Conservation (phyloP, 2,113 vertebrate genomes). For the Brachirus orientalis region DNA sequence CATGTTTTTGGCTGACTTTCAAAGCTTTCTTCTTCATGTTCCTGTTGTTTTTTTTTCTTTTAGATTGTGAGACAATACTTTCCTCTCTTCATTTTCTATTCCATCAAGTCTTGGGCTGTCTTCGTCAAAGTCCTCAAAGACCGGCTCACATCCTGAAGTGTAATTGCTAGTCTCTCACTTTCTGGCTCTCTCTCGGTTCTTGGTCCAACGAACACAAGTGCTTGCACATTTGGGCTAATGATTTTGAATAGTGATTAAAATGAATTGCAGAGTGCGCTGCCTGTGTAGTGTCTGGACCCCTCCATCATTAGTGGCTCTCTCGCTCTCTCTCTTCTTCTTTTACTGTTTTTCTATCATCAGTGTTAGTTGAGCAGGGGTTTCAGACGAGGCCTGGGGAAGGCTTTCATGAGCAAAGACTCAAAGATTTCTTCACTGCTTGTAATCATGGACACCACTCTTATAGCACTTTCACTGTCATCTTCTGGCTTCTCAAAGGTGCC, state of each 20-base stretch:
- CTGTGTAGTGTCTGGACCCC: conserved; percentile 70
- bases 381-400: conserved; percentile 72
- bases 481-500: conserved; percentile 77
- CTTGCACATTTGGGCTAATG: conserved; percentile 73
- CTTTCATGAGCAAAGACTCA: conserved; percentile 80
- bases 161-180: conserved; percentile 66
- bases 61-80: conserved; percentile 66
- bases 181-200: conserved; percentile 49
- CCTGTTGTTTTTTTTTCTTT: conserved; percentile 29
- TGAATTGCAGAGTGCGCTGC: conserved; percentile 69
- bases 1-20: conserved; percentile 47
- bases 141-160: conserved; percentile 63
- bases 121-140: conserved; percentile 64
- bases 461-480: conserved; percentile 74
- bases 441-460: conserved; percentile 83
- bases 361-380: conserved; percentile 68
- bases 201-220: conserved; percentile 57
- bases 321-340: conserved; percentile 39
- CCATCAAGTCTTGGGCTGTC: conserved; percentile 58
- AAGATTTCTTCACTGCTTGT: conserved; percentile 81
- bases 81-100: conserved; percentile 66
- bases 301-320: conserved; percentile 77
- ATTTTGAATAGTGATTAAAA: conserved; percentile 81
- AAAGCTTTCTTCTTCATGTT: conserved; percentile 38
- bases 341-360: conserved; percentile 63